A percentile compares a stretch with the other conserved stretches of the same genome.
Conservation (phyloP, 2,113 vertebrate species). For the Uria aalge region DNA sequence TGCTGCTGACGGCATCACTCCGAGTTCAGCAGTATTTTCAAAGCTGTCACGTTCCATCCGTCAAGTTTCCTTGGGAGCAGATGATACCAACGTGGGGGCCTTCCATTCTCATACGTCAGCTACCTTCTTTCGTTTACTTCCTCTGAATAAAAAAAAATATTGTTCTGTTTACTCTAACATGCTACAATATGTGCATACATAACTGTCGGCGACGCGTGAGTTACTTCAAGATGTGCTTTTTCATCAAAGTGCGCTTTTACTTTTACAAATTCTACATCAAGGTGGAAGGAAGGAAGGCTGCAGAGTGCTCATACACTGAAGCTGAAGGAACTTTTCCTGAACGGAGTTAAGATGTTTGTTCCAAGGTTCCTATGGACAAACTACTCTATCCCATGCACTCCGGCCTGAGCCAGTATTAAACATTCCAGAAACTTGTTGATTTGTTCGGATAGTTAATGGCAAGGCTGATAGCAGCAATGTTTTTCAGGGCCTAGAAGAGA, state of each 20-base stretch:
- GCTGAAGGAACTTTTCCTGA: conserved; percentile 55
- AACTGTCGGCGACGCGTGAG: conserved; percentile 42
- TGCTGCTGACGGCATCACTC: neutral
- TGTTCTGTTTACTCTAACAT: conserved; percentile 34
- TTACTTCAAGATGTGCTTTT: conserved; percentile 51
- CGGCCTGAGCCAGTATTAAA: conserved; percentile 73
- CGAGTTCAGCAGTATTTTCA: neutral
- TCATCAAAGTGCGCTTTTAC: conserved; percentile 40
- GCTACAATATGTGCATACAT: conserved; percentile 44
- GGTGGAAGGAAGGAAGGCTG: conserved; percentile 62
- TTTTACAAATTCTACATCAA: conserved; percentile 60
- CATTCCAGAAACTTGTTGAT: conserved; percentile 89
- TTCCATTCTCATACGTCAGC: conserved; percentile 2
- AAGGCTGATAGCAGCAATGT: conserved; percentile 97
- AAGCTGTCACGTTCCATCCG: neutral
- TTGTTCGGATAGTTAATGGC: conserved; percentile 98
- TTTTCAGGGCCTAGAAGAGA: conserved; percentile 88
- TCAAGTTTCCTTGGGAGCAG: neutral
- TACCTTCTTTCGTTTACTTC: neutral
- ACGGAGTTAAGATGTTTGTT: conserved; percentile 48
- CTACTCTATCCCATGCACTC: conserved; percentile 40
- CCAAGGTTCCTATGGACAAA: conserved; percentile 43
- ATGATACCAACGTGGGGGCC: neutral
- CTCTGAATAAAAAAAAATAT: neutral
- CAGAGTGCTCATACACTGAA: conserved; percentile 56